phyloP scores from a whole-genome alignment of 2,113 vertebrate species.

The Donacobius atricapilla region DNA sequence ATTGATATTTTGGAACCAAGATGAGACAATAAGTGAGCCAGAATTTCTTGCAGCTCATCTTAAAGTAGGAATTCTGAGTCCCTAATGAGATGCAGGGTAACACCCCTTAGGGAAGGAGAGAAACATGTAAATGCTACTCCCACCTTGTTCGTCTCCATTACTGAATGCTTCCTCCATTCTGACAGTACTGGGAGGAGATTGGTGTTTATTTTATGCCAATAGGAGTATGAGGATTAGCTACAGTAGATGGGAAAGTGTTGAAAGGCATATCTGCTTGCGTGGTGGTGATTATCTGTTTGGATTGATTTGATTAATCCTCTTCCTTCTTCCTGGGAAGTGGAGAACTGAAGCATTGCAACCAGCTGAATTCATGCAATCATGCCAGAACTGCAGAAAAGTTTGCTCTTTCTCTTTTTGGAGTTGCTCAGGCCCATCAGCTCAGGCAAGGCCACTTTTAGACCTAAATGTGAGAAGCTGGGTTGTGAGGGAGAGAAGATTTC shows the following conservation, averaged over 20 bases:
- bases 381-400: background rate
- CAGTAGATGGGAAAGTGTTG: background rate
- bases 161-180: background rate
- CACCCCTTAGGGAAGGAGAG: background rate
- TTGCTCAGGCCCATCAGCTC: background rate
- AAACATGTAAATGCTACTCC: background rate
- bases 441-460: background rate
- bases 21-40: background rate
- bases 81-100: fast-evolving
- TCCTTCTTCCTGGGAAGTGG: background rate
- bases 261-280: background rate
- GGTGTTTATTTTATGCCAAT: background rate
- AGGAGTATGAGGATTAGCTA: background rate
- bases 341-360: background rate
- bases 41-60: background rate
- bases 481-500: background rate
- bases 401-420: background rate
- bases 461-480: background rate
- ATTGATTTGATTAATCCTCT: background rate
- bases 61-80: background rate
- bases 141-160: background rate
- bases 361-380: background rate
- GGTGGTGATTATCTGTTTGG: background rate
- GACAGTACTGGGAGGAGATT: background rate
- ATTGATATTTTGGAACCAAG: background rate